Percentiles rank a stretch among this genome's conserved stretches.
These are phyloP conservation scores for Lacerta viridis DNA, from an alignment of 2,797 vertebrate genomes.

Conservation along the genomic window DNA sequence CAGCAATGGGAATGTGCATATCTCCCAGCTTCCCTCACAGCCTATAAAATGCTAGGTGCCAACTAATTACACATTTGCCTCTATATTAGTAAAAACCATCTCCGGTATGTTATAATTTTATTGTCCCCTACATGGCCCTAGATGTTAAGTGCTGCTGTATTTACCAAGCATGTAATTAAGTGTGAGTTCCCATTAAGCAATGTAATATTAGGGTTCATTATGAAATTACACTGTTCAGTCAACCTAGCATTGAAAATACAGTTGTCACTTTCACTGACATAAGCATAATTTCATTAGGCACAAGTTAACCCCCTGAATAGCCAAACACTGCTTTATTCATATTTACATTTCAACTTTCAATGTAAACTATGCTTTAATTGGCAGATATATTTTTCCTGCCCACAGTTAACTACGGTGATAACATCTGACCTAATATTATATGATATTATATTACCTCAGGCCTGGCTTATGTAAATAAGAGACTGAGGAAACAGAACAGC, in stretches of 20 bases:
- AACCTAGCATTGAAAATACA: conserved; percentile 51
- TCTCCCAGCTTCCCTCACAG: conserved; percentile 3
- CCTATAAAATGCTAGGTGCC: conserved; percentile 32
- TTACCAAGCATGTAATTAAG: conserved; percentile 64
- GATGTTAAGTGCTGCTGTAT: conserved; percentile 48
- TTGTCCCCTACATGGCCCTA: conserved; percentile 44
- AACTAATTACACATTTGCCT: conserved; percentile 51
- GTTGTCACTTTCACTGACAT: conserved; percentile 39
- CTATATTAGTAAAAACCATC: conserved; percentile 49
- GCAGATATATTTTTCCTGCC: not conserved
- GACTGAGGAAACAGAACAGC: not conserved
- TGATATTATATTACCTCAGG: not conserved
- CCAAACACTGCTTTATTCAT: conserved; percentile 21
- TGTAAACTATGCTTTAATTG: conserved; percentile 24
- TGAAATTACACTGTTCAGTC: conserved; percentile 56
- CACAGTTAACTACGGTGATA: conserved; percentile 32
- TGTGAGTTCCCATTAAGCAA: conserved; percentile 53
- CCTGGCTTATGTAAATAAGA: not conserved
- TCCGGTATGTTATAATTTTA: conserved; percentile 56
- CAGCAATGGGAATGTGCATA: not conserved
- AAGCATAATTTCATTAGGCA: conserved; percentile 55
- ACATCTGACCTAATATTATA: not conserved
- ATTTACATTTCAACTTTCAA: conserved; percentile 15
- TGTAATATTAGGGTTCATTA: conserved; percentile 50
- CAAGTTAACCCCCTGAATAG: not conserved